Base-by-base conservation (phyloP, 2,888 invertebrate genomes). In the Drosophila fulvimacula region DNA sequence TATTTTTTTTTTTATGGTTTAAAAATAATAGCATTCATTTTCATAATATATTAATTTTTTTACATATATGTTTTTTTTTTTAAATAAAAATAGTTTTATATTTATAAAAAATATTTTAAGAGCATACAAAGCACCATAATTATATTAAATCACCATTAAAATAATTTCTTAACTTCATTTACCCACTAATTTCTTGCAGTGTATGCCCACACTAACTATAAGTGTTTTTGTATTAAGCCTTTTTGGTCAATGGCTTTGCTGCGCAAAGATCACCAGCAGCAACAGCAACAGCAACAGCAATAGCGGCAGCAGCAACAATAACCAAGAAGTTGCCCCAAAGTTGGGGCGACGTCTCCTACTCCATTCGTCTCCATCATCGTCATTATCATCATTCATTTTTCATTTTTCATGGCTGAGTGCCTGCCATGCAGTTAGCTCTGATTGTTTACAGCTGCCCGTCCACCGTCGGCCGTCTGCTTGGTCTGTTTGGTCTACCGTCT, bases 371-470 rank as follows among this genome's bases (percentile, higher is more conserved):
- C 66, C 65, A 13, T 59, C 66, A 48, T 57, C 73, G 55, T 86
- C 88, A 84, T 85, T 77, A 87, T 89, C 88, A 89, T 89, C 88
- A 89, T 89, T 86, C 85, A 86, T 86, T 67, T 66, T 66, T 55
- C 66, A 66, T 66, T 85, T 86, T 86, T 88, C 88, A 86, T 84
- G 85, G 88, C 80, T 86, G 80, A 86, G 85, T 86, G 85, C 85
- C 85, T 89, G 82, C 83, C 88, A 82, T 86, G 89, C 83, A 86
- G 89, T 84, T 88, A 81, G 83, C 83, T 85, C 74, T 88, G 83
- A 84, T 86, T 86, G 88, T 84, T 89, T 89, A 89, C 88, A 84
- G 85, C 88, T 87, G 89, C 87, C n/a, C n/a, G n/a, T n/a, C n/a
- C n/a, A n/a, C n/a, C 87, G 87, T 86, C 55, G 30, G 38, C 17